phyloP scores from a whole-genome alignment of 2,888 invertebrate species.

The Eilema caniola region DNA sequence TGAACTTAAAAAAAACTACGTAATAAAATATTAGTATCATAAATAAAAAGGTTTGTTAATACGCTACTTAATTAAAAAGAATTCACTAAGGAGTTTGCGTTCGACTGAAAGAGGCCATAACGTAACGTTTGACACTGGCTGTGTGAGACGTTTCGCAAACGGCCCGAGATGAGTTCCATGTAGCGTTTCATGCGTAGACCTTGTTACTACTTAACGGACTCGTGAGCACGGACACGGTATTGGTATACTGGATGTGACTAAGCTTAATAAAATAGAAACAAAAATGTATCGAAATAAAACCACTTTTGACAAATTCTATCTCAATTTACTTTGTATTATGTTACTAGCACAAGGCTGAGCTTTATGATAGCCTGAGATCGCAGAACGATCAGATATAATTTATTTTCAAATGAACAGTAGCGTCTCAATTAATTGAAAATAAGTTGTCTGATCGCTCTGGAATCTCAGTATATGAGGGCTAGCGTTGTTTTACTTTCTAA shows the following conservation, averaged over 20 bases:
- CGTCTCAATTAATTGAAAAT: too few species aligned
- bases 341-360: too few species aligned
- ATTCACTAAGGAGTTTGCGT: conserved; percentile 46
- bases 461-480: too few species aligned
- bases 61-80: conserved; percentile 43
- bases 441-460: too few species aligned
- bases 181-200: conserved; percentile 67
- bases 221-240: conserved; percentile 59
- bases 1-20: conserved; percentile 16
- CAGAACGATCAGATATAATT: too few species aligned
- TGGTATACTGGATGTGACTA: conserved; percentile 24
- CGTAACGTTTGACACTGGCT: conserved; percentile 35
- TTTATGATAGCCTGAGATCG: too few species aligned
- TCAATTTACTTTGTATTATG: too few species aligned
- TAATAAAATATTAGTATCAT: conserved; percentile 36
- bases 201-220: conserved; percentile 73
- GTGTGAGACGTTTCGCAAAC: conserved; percentile 59
- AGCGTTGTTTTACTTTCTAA: too few species aligned
- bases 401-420: too few species aligned
- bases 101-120: conserved; percentile 54
- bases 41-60: conserved; percentile 49
- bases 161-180: conserved; percentile 68
- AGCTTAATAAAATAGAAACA: neutral
- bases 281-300: too few species aligned
- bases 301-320: too few species aligned